Evolutionary conservation across 2,113 vertebrate genomes (phyloP).

Genomic region (Poecile atricapillus): DNA sequence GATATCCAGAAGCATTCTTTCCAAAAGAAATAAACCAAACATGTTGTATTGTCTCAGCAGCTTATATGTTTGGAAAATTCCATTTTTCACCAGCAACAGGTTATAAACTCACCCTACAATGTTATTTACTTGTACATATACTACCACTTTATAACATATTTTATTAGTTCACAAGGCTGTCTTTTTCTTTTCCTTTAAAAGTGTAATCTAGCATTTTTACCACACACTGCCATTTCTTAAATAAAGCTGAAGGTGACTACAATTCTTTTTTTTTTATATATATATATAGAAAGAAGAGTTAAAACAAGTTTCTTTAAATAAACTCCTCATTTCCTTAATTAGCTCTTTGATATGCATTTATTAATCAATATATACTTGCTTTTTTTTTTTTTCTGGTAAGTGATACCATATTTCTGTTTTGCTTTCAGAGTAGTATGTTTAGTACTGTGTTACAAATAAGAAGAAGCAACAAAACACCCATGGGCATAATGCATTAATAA

Average conservation of each 20-base stretch:
- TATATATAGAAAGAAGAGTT: neutral
- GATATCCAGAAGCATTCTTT: neutral
- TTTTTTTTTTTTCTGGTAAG: neutral
- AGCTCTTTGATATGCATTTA: neutral
- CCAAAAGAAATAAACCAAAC: neutral
- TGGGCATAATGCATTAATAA: neutral
- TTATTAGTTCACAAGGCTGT: neutral
- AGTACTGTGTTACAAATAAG: neutral
- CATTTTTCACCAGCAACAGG: neutral
- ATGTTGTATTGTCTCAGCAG: neutral
- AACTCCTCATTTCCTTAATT: neutral
- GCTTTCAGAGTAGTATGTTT: neutral
- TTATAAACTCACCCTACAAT: neutral
- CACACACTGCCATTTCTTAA: neutral
- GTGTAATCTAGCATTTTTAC: neutral
- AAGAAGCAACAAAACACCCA: neutral
- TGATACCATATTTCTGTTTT: neutral
- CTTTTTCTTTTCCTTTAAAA: neutral
- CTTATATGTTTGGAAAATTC: neutral
- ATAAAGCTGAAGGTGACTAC: neutral
- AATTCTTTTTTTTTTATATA: neutral
- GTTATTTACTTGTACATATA: constrained; percentile 5
- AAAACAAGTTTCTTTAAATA: neutral
- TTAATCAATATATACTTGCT: neutral
- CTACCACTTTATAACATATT: neutral